Base-by-base conservation (phyloP, 2,888 invertebrate species). In the Meteorus colon region DNA sequence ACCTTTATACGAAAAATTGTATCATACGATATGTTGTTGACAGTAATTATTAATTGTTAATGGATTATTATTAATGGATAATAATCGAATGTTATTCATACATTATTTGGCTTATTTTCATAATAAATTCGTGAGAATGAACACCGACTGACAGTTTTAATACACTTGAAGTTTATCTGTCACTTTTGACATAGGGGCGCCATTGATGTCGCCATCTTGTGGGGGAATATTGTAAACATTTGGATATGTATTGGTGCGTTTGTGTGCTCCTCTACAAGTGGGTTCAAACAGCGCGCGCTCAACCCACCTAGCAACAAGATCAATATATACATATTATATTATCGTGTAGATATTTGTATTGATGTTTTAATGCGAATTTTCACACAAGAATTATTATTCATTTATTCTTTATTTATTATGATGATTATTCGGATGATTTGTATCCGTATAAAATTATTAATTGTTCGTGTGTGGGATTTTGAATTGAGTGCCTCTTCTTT, bases 91-190 rank as follows among this genome's bases (percentile, higher is more conserved):
- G 19, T 63, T 19, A 29, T 51, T 10, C 1, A 31, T 34, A 65
- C 19, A 37, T 65, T 45, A 2, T 8, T 2, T 0, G 66, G 55
- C 81, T 84, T 85, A 85, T 85, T 82, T 81, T 71, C 85, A 83
- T 82, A 75, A 81, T 82, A 82, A 85, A 83, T 80, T 71, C 78
- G 76, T 51, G 73, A 78, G 80, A 78, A 84, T 82, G 78, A 80
- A 79, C 80, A 80, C 84, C 85, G 82, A 84, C 71, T 88, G 88
- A 88, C 88, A 88, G 88, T 82, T 86, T 41, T 41, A 41, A 41
- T 41, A 83, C 34, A 66, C 45, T 5, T 55, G 55, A 29, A 74
- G n/a, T 16, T 48, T 48, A 79, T 69, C 80, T 81, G 82, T 80
- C 81, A 82, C 76, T 81, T 69, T 73, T 45, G 45, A 37, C 68